Evolutionary conservation across 2,797 vertebrate genomes (phyloP), one percentile per base, ranked within the genome.

Genomic region (Ciconia nigra): DNA sequence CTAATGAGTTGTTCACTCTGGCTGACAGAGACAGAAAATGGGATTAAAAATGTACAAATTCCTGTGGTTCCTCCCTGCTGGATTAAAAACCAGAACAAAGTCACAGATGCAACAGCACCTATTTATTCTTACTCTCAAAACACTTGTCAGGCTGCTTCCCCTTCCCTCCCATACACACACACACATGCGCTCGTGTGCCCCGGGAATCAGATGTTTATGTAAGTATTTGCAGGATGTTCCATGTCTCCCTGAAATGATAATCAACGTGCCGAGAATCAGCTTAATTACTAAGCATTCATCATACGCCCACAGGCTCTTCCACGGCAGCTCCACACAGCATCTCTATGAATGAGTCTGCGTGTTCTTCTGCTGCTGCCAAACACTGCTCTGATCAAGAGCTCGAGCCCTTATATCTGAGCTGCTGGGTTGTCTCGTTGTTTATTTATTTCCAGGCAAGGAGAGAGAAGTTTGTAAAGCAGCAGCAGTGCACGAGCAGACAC

Each of bases 251-350:
- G 92, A 97, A 97, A 92, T 65, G 33, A 82, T 93, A 87, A 95
- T 79, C 93, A 70, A 54, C 9, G 5, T 83, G 78, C 76, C 66
- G 73, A 92, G 91, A 96, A 95, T 93, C 90, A 91, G 90, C 66
- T 80, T 97, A 94, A 93, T 97, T 93, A 84, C 61, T 58, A 83
- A 94, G 83, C 91, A 96, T 94, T 95, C 96, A 95, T 86, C 57
- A 25, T 31, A 85, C 29, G 4, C 95, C 95, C 90, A 93, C 88
- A 72, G 94, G 63, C 67, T 82, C 63, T 94, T 87, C 81, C 69
- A 52, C 11, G 11, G 73, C 72, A 90, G 90, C 79, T 88, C 87
- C 71, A 65, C 1, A 2, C 44, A 81, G 35, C 62, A 66, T 66
- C 44, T 31, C 81, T 69, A 2, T 94, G 90, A 96, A 91, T 89